Evolutionary conservation across 2,888 invertebrate species (phyloP), one percentile per base, ranked within the genome.

Genomic region (Achlya flavicornis): DNA sequence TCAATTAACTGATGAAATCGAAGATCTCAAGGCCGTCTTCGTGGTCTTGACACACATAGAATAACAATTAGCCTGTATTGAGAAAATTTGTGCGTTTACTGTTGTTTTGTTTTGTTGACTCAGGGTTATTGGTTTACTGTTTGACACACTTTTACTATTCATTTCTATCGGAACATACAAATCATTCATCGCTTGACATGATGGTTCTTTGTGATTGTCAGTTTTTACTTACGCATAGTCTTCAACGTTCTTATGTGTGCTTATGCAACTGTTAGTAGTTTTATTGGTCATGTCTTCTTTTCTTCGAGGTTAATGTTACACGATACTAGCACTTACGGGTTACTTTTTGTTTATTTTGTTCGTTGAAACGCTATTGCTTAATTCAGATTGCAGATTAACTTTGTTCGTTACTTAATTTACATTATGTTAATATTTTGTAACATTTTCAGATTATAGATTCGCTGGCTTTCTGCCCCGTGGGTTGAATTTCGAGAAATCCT

Each of bases 1-100:
- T 66, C 64, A 63, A 62, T 41, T 66, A 57, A 67, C 71, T 78
- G 76, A 78, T 75, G 81, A 79, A 82, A 85, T 84, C 79, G 78
- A 81, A 75, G 78, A 80, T 80, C 79, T 78, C 84, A 88, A 87
- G 88, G 88, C 70, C 77, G 66, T 59, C 59, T 68, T 70, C 69
- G 74, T 76, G 84, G 71, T 84, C 87, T 87, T 86, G 86, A 89
- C 87, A 87, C 72, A 78, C 74, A 80, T 87, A 77, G 78, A 80
- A 80, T 83, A 76, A 74, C 76, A 83, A 83, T 83, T 79, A 81
- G 74, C 73, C 66, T 66, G 69, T 66, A 70, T 67, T 67, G 64
- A 65, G 69, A 63, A 62, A 63, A 65, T 69, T 74, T 73, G 65
- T 61, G 61, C 58, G 61, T 62, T 61, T 61, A 64, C 68, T 66